Conservation (phyloP, 2,888 invertebrate species). For the Elegia similella region DNA sequence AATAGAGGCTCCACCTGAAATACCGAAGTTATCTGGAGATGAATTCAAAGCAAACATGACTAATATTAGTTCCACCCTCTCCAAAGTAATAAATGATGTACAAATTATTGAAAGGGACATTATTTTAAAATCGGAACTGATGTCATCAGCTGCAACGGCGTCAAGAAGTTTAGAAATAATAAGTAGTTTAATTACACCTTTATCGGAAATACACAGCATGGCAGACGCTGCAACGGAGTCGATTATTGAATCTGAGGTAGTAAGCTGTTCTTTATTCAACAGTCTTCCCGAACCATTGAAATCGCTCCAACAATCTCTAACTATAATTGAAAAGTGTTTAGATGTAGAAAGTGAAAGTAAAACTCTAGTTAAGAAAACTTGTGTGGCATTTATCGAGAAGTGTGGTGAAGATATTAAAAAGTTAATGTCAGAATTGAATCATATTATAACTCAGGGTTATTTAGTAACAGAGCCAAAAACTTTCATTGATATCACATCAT, state of each 20-base stretch:
- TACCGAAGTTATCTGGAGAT: constrained; percentile 37
- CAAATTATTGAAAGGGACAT: constrained; percentile 84
- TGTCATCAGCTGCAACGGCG: constrained; percentile 85
- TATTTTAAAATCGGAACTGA: constrained; percentile 83
- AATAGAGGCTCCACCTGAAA: constrained; percentile 23
- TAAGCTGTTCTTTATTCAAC: constrained; percentile 79
- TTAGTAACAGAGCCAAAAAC: constrained; percentile 61
- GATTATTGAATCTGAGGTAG: constrained; percentile 52
- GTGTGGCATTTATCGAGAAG: constrained; percentile 84
- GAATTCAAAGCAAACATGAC: constrained; percentile 50
- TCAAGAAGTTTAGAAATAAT: constrained; percentile 85
- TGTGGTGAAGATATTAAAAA: constrained; percentile 80
- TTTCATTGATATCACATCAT: constrained; percentile 63
- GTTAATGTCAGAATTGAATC: constrained; percentile 67
- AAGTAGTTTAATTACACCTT: constrained; percentile 82
- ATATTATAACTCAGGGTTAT: constrained; percentile 69
- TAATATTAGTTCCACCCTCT: constrained; percentile 47
- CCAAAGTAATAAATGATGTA: constrained; percentile 80
- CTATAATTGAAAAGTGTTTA: constrained; percentile 85
- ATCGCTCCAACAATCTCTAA: constrained; percentile 83
- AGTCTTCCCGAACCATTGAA: constrained; percentile 82
- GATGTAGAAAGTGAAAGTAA: constrained; percentile 85
- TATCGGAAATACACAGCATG: constrained; percentile 84
- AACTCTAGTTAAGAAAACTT: constrained; percentile 86
- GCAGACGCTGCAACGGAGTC: constrained; percentile 77